Base-by-base conservation (phyloP, 2,797 vertebrate genomes). In the Tinamus major region DNA sequence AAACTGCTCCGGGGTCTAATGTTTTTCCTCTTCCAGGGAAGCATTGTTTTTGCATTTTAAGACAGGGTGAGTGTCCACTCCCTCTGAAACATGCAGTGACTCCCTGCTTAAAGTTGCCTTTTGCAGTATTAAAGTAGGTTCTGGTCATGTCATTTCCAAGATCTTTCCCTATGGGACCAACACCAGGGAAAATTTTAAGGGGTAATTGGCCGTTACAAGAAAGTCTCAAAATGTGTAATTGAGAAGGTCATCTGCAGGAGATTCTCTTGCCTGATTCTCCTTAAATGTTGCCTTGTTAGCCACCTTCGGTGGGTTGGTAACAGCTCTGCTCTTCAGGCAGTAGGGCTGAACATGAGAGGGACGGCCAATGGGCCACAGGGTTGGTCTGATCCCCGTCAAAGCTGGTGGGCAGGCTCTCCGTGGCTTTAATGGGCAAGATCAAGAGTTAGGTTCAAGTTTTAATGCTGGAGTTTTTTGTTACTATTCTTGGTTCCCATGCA, bases 81-180 rank as follows among this genome's bases (percentile, higher is more conserved):
- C 55, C 1, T 0, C 44, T 72, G 77, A 92, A 49, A 41, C 31
- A 42, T 65, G 39, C 0, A 0, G 31, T 87, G 62, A 35, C 49
- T 85, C 23, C 51, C 56, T 82, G 85, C 64, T 49, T 62, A 77
- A 59, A 89, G 61, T 29, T 76, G 49, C 42, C n/a, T 51, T 91
- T 77, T 91, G 42, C 24, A 84, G 14, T 61, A 35, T 72, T 39
- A 71, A 29, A 64, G n/a, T 42, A 26, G 67, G 21, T 85, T 83
- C 35, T 87, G 31, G n/a, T 80, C 27, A 35, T 37, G 46, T 42
- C 12, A 55, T 93, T 91, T 85, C 64, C 69, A 64, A 26, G 9
- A 17, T 61, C 27, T 44, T 87, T 87, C 49, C 29, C 19, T 75
- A 55, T 56, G 53, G 19, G 33, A 65, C 48, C 21, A 80, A 49